Evolutionary conservation across 2,888 invertebrate genomes (phyloP), one percentile per base, ranked within the genome.

Genomic region (Apamea crenata): DNA sequence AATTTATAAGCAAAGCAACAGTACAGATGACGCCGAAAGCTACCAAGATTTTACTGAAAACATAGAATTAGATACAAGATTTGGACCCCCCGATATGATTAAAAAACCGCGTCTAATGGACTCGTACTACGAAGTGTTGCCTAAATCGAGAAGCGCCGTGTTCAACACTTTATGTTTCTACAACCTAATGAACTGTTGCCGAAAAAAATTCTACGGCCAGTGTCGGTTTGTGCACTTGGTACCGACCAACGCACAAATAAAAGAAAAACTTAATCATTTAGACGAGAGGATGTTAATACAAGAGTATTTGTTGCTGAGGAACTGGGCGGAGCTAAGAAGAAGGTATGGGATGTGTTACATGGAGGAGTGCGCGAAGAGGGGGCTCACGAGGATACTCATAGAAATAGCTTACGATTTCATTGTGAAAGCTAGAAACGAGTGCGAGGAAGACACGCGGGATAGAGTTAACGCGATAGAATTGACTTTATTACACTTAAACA

Each of bases 331-430:
- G 0, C 77, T 96, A 3, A 85, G 93, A 61, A 85, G 90, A 1
- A 87, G 78, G 4, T 96, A 92, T 79, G 93, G 93, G 0, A 56
- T 91, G 25, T 90, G 87, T 36, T 95, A 91, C 74, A 89, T 95
- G 0, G 81, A 91, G 16, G 95, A 95, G 74, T 93, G 93, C 73
- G 86, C 88, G 2, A 86, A 90, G 18, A 90, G 96, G 0, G 87
- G 92, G 3, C 84, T 95, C 29, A 92, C 94, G 0, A 90, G 92
- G 59, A 82, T 93, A 6, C 84, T 95, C 0, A 78, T 96, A 0
- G 95, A 95, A 89, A 95, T 96, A 89, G 92, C 93, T 0, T 91
- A 93, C 59, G 94, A 95, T 71, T 93, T 92, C 75, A 78, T 91
- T 0, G 78, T 72, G 0, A 93, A 88, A 67, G 79, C 84, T 0